phyloP scores from a whole-genome alignment of 1,140 invertebrate genomes.

The Pseudomyrmex dendroicus region DNA sequence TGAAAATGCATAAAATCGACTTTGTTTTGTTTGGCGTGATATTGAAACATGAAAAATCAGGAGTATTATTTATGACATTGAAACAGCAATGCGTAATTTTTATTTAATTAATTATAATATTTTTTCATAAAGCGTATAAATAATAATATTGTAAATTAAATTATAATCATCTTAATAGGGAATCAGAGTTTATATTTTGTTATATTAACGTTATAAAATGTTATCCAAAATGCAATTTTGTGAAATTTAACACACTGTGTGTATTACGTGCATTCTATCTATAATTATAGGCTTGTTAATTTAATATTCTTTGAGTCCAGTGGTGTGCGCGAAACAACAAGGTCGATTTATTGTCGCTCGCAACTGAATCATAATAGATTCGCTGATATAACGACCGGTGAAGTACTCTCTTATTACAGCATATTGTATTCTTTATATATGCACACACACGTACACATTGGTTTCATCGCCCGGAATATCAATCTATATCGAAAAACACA shows the following conservation, averaged over 20 bases:
- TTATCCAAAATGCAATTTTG: background rate
- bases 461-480: background rate
- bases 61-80: background rate
- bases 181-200: background rate
- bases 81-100: background rate
- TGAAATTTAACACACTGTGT: background rate
- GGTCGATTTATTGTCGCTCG: background rate
- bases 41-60: background rate
- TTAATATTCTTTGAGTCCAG: background rate
- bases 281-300: background rate
- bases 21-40: constrained; percentile 2
- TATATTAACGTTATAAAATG: constrained; percentile 7
- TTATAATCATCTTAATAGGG: background rate
- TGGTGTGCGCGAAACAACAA: background rate
- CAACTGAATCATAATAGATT: background rate
- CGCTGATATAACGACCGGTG: background rate
- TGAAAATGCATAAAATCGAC: constrained; percentile 7
- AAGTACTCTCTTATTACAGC: constrained; percentile 6
- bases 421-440: constrained; percentile 12
- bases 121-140: background rate
- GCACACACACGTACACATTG: too few species aligned
- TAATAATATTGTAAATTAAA: constrained; percentile 10
- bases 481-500: background rate
- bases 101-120: too few species aligned
- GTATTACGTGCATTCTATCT: background rate